A percentile compares a stretch with the other conserved stretches of the same genome.
Evolutionary conservation across 2,797 vertebrate genomes (phyloP).

Genomic region (Caiman crocodilus): DNA sequence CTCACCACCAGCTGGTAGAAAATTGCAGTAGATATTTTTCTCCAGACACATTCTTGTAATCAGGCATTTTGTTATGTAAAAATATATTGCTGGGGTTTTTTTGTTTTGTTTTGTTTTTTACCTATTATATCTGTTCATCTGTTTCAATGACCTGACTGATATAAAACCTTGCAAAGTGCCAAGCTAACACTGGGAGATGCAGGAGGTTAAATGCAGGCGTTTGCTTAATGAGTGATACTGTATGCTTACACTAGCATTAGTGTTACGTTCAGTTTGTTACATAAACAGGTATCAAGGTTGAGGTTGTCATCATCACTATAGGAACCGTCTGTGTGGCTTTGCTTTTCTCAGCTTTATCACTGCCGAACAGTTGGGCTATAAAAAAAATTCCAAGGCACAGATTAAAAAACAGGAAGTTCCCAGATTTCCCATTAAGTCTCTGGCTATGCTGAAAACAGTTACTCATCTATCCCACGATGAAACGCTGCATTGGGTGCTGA

Average conservation of each 20-base stretch:
- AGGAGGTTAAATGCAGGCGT: background rate
- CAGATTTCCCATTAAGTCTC: background rate
- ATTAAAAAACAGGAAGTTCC: background rate
- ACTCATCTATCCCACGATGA: background rate
- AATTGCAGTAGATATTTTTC: slow-evolving; percentile 76
- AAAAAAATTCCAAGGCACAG: background rate
- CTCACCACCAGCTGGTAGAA: slow-evolving; percentile 70
- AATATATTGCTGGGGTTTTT: slow-evolving; percentile 19
- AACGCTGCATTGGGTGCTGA: background rate
- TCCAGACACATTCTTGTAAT: slow-evolving; percentile 62
- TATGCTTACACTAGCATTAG: background rate
- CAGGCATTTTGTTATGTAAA: background rate
- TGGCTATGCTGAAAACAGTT: background rate
- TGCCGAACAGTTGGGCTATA: background rate
- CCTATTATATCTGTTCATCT: slow-evolving; percentile 64
- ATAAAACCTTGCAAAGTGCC: background rate
- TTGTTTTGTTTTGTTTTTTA: background rate
- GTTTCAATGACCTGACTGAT: slow-evolving; percentile 30
- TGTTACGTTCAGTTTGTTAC: slow-evolving; percentile 5
- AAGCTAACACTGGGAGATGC: slow-evolving; percentile 10
- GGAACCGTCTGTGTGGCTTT: background rate
- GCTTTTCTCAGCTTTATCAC: background rate
- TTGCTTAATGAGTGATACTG: slow-evolving; percentile 6
- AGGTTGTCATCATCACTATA: background rate
- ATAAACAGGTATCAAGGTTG: slow-evolving; percentile 32